A percentile compares a stretch with the other conserved stretches of the same genome.
These are phyloP conservation scores for Morpho achilles DNA, from an alignment of 2,888 invertebrate genomes.

Conservation along the genomic window DNA sequence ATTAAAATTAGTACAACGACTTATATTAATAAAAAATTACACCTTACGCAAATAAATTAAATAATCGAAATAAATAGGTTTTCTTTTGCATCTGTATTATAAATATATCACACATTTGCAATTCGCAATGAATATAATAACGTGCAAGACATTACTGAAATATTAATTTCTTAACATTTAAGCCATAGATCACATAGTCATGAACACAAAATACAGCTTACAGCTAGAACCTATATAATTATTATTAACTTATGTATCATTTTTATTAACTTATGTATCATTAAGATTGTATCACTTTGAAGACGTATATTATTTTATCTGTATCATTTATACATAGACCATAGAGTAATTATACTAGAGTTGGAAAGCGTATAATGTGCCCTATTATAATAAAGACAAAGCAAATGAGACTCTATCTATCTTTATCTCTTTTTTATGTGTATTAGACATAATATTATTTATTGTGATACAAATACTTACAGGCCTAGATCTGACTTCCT, in stretches of 20 bases:
- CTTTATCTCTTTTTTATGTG: too few relatives aligned
- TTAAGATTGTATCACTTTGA: constrained; percentile 39
- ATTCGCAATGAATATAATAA: constrained; percentile 3
- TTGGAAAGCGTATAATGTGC: too few relatives aligned
- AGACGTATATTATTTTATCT: background rate
- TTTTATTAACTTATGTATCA: constrained; percentile 14
- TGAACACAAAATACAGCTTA: constrained; percentile 46
- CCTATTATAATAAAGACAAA: too few relatives aligned
- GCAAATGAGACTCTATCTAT: too few relatives aligned
- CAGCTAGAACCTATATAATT: constrained; percentile 29
- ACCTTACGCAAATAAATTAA: background rate
- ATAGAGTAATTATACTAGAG: too few relatives aligned
- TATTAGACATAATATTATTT: too few relatives aligned
- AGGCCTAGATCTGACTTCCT: too few relatives aligned
- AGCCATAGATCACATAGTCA: constrained; percentile 30
- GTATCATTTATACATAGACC: too few relatives aligned
- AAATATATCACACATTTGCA: background rate
- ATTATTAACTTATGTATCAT: constrained; percentile 14
- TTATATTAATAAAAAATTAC: background rate
- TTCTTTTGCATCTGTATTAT: background rate
- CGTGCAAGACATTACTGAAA: constrained; percentile 24
- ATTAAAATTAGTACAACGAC: too few relatives aligned
- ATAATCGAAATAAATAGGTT: background rate
- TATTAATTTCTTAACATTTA: constrained; percentile 13
- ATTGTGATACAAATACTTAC: too few relatives aligned